Evolutionary conservation across 2,113 vertebrate genomes (phyloP), one percentile per base, ranked within the genome.

Genomic region (Macquaria ambigua): DNA sequence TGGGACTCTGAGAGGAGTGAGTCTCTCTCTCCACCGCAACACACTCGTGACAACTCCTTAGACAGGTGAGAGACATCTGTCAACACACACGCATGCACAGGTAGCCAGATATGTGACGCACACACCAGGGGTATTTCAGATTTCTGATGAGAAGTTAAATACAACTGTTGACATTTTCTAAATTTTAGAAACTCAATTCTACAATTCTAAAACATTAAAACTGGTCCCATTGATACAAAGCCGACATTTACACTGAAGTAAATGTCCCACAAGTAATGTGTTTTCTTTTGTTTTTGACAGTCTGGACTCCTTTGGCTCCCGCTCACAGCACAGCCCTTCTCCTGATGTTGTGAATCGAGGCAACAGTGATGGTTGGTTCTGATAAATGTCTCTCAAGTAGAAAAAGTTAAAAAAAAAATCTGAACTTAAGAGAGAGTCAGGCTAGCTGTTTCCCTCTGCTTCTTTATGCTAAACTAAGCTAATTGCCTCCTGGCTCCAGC

Each of bases 1-100:
- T 99, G 98, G 97, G 98, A 99, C 83, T 98, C 98, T 0, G 98
- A 99, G 81, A 97, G 97, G 92, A 99, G 98, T 0, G 98, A 99
- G 75, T 99, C 98, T 14, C 97, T 99, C 12, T 99, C 98, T 25
- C 97, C 98, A 0, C 98, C 98, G 18, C 96, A 96, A 43, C 98
- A 99, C 46, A 97, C 97, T 67, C 94, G 98, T 59, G 98, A 99
- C 94, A 97, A 99, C 91, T 99, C 98, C 82, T 74, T 95, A 4
- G 94, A 95, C 90, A 95, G 94, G 94, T 95, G 82, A 87, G 82
- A 79, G 76, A 69, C 62, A 50, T 86, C 85, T 83, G 77, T 77
- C 73, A 53, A 23, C 31, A 67, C 71, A 78, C 67, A 67, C 62
- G n/a, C 52, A 74, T 25, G 53, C 39, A 34, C 61, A 50, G 16